Conservation (phyloP, 2,113 vertebrate species). For the Esox niger region DNA sequence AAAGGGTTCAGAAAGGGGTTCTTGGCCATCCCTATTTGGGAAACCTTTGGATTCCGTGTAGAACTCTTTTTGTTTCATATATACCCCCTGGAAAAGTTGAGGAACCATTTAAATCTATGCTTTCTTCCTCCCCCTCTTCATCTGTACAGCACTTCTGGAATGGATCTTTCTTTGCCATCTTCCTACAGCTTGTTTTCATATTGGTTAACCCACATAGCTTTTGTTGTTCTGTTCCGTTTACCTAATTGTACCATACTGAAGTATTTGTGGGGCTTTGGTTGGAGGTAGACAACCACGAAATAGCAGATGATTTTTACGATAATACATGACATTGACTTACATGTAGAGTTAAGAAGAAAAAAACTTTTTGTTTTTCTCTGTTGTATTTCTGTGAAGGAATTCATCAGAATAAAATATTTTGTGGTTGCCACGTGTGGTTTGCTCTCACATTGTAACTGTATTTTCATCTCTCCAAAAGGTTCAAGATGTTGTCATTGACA, state of each 20-base stretch:
- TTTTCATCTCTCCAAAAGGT: constrained; percentile 27
- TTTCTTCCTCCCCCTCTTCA: constrained; percentile 12
- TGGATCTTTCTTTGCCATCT: constrained; percentile 1
- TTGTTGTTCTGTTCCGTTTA: constrained; percentile 53
- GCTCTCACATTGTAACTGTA: constrained; percentile 36
- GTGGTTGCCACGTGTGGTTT: constrained; percentile 44
- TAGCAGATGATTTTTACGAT: constrained; percentile 44
- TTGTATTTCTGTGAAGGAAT: constrained; percentile 56
- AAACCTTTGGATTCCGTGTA: too few species aligned
- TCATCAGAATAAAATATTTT: constrained; percentile 69
- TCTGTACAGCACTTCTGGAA: constrained; percentile 8
- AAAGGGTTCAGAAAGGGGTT: too few species aligned
- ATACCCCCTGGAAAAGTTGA: too few species aligned
- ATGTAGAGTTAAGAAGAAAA: constrained; percentile 49
- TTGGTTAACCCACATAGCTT: constrained; percentile 37
- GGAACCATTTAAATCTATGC: too few species aligned
- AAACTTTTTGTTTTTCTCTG: constrained; percentile 45
- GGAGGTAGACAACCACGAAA: constrained; percentile 38
- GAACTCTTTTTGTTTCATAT: too few species aligned
- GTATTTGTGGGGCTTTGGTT: constrained; percentile 34
- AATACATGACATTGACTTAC: constrained; percentile 33
- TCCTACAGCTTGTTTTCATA: constrained; percentile 37
- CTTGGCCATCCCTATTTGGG: too few species aligned
- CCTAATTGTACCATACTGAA: constrained; percentile 48
- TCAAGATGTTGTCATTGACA: constrained; percentile 19